Evolutionary conservation across 2,797 vertebrate species (phyloP).

Genomic region (Brotula barbata): DNA sequence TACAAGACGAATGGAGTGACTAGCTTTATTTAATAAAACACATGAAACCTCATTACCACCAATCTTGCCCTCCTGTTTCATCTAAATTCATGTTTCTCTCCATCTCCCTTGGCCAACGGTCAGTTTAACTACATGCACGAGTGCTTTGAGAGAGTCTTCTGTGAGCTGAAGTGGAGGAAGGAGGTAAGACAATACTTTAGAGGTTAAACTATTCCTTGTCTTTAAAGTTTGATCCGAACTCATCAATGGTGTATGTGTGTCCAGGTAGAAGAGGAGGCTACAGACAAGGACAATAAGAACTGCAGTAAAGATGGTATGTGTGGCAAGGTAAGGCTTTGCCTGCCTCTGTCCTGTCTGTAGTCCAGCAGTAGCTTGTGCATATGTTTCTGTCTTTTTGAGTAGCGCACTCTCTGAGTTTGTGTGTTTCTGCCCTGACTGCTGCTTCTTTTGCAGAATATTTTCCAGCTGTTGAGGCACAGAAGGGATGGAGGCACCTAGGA

Average conservation of each 20-base stretch:
- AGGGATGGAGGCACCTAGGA: constrained; percentile 90
- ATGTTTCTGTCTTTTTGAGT: constrained; percentile 1
- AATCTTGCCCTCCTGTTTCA: background rate
- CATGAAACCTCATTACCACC: background rate
- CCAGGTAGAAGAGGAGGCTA: constrained; percentile 87
- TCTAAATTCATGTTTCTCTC: constrained; percentile 22
- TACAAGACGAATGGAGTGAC: no score
- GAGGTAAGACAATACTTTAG: constrained; percentile 81
- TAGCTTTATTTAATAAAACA: background rate
- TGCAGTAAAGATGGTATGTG: constrained; percentile 88
- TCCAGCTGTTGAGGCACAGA: constrained; percentile 93
- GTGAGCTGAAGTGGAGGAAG: constrained; percentile 97
- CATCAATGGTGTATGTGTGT: constrained; percentile 20
- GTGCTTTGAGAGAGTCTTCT: constrained; percentile 97
- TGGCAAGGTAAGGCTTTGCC: constrained; percentile 87
- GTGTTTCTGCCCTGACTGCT: constrained; percentile 26
- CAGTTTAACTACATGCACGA: constrained; percentile 99
- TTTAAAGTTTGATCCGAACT: constrained; percentile 1
- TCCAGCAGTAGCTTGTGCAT: constrained; percentile 6
- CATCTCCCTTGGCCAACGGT: constrained; percentile 2
- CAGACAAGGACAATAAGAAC: constrained; percentile 89
- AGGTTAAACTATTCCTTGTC: background rate
- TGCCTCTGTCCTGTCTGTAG: constrained; percentile 62
- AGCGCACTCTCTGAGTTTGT: constrained; percentile 15
- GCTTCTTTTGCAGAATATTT: constrained; percentile 88